Percentiles rank a stretch among this genome's conserved stretches.
These are phyloP conservation scores for Tetragonisca angustula DNA, from an alignment of 2,888 invertebrate species.

Conservation along the genomic window DNA sequence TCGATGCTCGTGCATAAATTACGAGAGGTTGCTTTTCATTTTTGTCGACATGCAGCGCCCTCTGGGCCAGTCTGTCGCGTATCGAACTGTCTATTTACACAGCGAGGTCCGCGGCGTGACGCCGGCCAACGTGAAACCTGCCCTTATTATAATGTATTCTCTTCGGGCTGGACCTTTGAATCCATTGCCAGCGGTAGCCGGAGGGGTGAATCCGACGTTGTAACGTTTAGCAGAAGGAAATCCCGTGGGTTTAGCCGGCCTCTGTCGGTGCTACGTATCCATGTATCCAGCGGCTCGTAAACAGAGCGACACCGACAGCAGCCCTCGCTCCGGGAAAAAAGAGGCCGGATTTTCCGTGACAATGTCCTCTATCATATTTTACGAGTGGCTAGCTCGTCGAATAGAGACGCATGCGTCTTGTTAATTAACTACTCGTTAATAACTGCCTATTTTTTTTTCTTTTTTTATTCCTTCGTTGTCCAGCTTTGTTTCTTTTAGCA, in stretches of 20 bases:
- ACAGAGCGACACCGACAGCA: constrained; percentile 55
- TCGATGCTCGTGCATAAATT: constrained; percentile 10
- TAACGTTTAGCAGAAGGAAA: constrained; percentile 71
- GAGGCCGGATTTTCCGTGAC: constrained; percentile 40
- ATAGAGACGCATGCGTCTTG: constrained; percentile 1
- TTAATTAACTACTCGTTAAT: neutral
- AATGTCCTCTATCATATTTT: constrained; percentile 44
- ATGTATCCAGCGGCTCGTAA: constrained; percentile 49
- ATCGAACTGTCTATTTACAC: constrained; percentile 46
- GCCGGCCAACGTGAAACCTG: constrained; percentile 47
- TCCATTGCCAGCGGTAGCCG: constrained; percentile 43
- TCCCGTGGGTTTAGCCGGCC: constrained; percentile 63
- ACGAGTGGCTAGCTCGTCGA: neutral
- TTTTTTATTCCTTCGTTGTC: neutral
- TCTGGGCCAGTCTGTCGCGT: neutral
- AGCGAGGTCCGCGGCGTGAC: constrained; percentile 38
- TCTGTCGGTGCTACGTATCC: constrained; percentile 46
- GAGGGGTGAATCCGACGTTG: constrained; percentile 60
- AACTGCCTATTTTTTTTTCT: too few species aligned
- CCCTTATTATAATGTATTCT: constrained; percentile 72
- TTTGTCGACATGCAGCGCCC: constrained; percentile 22
- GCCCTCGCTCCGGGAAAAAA: constrained; percentile 23
- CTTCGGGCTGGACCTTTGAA: constrained; percentile 59
- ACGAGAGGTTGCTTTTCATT: constrained; percentile 24
- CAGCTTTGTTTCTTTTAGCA: neutral